Evolutionary conservation across 2,888 invertebrate species (phyloP).

Genomic region (Erpobdella octoculata): DNA sequence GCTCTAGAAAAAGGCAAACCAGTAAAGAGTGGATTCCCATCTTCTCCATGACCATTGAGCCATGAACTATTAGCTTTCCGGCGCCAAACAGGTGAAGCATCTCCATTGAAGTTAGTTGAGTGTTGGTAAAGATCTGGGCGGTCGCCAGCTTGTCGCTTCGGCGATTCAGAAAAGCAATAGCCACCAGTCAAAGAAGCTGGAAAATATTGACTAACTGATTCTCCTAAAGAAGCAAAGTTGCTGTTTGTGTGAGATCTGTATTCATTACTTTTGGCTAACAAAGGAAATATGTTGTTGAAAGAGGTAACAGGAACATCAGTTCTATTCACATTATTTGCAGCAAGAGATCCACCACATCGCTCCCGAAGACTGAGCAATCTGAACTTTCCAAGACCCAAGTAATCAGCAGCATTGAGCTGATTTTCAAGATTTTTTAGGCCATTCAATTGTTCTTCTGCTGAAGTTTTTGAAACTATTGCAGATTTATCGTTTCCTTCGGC

Average conservation of each 20-base stretch:
- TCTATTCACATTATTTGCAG: not conserved
- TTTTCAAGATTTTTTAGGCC: constrained; percentile 7
- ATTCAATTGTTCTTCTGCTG: constrained; percentile 1
- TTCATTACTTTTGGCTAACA: not conserved
- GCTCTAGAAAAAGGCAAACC: not conserved
- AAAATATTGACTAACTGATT: no score
- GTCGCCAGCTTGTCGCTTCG: not conserved
- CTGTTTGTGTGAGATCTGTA: not conserved
- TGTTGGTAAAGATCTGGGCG: not conserved
- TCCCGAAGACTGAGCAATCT: not conserved
- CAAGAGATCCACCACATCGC: not conserved
- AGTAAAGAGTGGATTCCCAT: not conserved
- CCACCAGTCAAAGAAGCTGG: not conserved
- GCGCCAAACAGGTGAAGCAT: not conserved
- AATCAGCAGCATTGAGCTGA: not conserved
- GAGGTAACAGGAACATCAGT: not conserved
- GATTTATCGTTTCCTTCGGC: not conserved
- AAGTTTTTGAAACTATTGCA: not conserved
- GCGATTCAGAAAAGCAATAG: not conserved
- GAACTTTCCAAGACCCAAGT: constrained; percentile 4
- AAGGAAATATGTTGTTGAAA: not conserved
- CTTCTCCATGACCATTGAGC: not conserved
- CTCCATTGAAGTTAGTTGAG: not conserved
- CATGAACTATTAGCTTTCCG: not conserved
- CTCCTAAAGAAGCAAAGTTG: no score